Conservation (phyloP, 1,140 invertebrate species). For the Pissodes strobi region DNA sequence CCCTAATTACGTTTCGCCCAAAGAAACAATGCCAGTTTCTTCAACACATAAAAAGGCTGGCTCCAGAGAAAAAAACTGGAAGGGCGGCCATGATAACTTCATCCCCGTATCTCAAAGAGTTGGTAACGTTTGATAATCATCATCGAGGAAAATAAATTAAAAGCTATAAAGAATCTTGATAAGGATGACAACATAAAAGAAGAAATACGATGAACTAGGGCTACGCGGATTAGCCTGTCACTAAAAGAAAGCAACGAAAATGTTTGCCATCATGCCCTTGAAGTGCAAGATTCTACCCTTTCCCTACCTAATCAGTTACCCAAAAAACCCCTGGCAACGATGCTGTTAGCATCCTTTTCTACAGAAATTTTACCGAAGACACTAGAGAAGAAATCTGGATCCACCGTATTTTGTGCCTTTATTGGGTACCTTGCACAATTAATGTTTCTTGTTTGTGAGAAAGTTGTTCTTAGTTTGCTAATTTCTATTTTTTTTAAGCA, state of each 20-base stretch:
- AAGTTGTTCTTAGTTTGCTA: too few species aligned
- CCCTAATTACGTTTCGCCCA: too few species aligned
- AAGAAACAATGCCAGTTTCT: not conserved
- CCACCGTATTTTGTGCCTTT: not conserved
- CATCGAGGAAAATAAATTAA: too few species aligned
- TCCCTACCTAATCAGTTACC: not conserved
- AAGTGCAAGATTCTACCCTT: not conserved
- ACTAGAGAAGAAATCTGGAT: not conserved
- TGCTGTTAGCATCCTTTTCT: not conserved
- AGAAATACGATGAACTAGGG: not conserved
- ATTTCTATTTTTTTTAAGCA: too few species aligned
- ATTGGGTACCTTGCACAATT: too few species aligned
- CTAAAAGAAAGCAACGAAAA: not conserved
- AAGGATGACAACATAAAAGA: too few species aligned
- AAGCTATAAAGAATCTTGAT: too few species aligned
- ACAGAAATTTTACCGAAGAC: too few species aligned
- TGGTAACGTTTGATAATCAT: too few species aligned
- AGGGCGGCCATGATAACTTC: too few species aligned
- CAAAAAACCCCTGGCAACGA: not conserved
- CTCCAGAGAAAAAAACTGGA: not conserved
- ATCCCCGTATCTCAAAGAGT: too few species aligned
- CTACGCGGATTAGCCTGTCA: not conserved
- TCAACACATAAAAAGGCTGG: not conserved
- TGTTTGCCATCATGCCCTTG: not conserved
- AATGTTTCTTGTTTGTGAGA: too few species aligned